Evolutionary conservation across 2,113 vertebrate genomes (phyloP).

Genomic region (Nothocercus nigrocapillus): DNA sequence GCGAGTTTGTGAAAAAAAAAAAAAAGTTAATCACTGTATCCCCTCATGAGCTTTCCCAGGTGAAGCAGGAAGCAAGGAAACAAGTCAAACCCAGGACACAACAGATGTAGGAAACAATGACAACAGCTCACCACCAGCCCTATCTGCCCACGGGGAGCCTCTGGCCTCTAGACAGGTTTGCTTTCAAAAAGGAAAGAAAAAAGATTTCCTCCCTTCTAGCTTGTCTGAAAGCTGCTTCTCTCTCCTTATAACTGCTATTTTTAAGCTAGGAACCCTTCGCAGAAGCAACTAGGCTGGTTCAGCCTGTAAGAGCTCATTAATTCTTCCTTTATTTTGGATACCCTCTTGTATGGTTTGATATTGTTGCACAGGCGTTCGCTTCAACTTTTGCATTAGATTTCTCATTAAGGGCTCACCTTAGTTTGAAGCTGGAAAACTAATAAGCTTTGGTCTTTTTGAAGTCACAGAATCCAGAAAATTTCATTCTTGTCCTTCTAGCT

Average conservation of each 20-base stretch:
- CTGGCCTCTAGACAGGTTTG: background rate
- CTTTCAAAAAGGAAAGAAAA: background rate
- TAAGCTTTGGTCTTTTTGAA: background rate
- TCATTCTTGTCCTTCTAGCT: background rate
- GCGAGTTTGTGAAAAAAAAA: background rate
- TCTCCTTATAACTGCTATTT: background rate
- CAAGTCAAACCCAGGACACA: background rate
- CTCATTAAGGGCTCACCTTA: background rate
- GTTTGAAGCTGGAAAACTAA: background rate
- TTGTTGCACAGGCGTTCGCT: background rate
- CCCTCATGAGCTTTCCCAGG: background rate
- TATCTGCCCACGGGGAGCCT: background rate
- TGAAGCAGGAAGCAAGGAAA: background rate
- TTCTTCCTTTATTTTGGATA: background rate
- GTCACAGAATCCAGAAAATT: background rate
- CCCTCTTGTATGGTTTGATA: background rate
- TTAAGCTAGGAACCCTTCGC: background rate
- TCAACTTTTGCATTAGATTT: background rate
- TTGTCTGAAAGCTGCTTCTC: background rate
- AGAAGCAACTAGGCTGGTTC: background rate
- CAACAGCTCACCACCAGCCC: background rate
- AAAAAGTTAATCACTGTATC: background rate
- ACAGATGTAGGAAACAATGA: background rate
- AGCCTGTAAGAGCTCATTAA: background rate
- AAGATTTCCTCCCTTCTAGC: background rate